Base-by-base conservation (phyloP, 2,888 invertebrate genomes). In the Pristionchus entomophagus region DNA sequence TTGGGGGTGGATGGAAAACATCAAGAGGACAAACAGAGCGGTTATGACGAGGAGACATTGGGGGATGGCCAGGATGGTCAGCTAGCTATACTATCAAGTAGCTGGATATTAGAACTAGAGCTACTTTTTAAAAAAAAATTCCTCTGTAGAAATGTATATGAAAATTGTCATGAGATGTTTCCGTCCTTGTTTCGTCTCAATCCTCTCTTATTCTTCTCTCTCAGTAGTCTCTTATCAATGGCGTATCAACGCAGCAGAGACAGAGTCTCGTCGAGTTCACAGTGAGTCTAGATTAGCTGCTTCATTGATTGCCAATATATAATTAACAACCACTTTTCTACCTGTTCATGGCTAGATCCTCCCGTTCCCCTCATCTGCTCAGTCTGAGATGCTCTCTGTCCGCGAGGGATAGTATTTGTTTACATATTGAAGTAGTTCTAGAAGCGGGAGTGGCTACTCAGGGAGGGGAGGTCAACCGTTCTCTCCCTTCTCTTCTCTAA, bases 361-460 rank as follows among this genome's bases (percentile, higher is more conserved):
- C n/a, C n/a, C n/a, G n/a, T n/a, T n/a, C n/a, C n/a, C n/a, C n/a
- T n/a, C n/a, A n/a, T n/a, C n/a, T 73, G 73, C 35, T 69, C 65
- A 69, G 35, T 32, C 65, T 32, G 62, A 62, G 59, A 19, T 35
- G 17, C n/a, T n/a, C n/a, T n/a, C n/a, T n/a, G n/a, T n/a, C n/a
- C n/a, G n/a, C n/a, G n/a, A n/a, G n/a, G n/a, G 56, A 3, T 73
- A 35, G n/a, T 73, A 73, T 73, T 73, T 73, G 73, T 73, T 73
- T 73, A 73, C 73, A 26, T 26, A 73, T 73, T 45, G 38, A 26
- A 73, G 73, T 73, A 73, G 73, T 73, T 73, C 73, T 73, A 73
- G 38, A n/a, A 12, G 32, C n/a, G n/a, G n/a, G n/a, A n/a, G n/a
- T n/a, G n/a, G 19, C 73, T 73, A n/a, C 73, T 5, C n/a, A n/a